A percentile compares a stretch with the other conserved stretches of the same genome.
phyloP scores from a whole-genome alignment of 2,888 invertebrate genomes.

The Drosophila siamana region DNA sequence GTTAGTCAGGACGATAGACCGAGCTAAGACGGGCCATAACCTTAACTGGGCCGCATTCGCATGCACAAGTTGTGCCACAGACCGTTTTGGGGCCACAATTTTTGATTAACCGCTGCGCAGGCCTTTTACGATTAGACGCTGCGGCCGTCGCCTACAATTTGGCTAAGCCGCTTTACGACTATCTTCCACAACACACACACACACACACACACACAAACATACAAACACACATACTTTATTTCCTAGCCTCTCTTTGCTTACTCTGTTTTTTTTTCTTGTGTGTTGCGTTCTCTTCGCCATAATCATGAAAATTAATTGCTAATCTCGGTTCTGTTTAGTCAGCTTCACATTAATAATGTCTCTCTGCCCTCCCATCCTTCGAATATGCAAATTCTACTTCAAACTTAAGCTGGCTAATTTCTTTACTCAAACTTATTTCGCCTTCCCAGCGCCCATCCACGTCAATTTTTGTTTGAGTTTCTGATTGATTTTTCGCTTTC shows the following conservation, averaged over 20 bases:
- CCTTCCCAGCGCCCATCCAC: too few relatives aligned
- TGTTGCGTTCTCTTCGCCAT: constrained; percentile 10
- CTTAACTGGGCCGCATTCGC: constrained; percentile 4
- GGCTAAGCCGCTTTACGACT: constrained; percentile 22
- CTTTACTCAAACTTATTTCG: constrained; percentile 12
- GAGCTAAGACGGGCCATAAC: constrained; percentile 16
- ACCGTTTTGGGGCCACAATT: constrained; percentile 10
- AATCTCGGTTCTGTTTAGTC: constrained; percentile 31
- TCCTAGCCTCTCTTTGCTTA: not conserved
- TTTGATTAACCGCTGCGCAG: constrained; percentile 35
- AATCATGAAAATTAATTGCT: constrained; percentile 67
- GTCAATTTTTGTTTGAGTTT: constrained; percentile 47
- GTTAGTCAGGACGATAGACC: constrained; percentile 7
- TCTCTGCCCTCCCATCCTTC: not conserved
- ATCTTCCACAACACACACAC: not conserved
- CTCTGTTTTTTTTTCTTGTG: not conserved
- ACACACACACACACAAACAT: constrained; percentile 1
- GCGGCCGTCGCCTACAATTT: constrained; percentile 31
- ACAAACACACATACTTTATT: constrained; percentile 5
- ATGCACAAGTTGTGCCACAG: not conserved
- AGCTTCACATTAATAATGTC: constrained; percentile 22
- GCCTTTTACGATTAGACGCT: constrained; percentile 14
- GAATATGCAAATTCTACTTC: constrained; percentile 58
- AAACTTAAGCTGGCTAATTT: constrained; percentile 26
- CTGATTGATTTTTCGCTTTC: constrained; percentile 41